A percentile compares a stretch with the other conserved stretches of the same genome.
Conservation (phyloP, 2,888 invertebrate genomes). For the Meta bourneti region DNA sequence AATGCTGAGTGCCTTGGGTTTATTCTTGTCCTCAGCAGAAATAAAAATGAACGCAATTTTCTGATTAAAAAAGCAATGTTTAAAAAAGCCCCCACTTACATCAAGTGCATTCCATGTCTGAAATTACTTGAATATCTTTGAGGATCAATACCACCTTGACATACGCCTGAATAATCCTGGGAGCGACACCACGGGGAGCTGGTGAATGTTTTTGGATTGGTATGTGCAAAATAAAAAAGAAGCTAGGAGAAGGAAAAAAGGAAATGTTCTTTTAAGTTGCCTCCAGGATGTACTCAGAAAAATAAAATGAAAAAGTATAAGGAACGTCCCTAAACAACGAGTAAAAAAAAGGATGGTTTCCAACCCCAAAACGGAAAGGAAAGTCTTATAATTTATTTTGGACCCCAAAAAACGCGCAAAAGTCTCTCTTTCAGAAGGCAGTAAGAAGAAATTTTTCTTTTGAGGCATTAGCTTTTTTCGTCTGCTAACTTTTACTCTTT, state of each 20-base stretch:
- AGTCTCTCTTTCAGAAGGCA: slow-evolving; percentile 37
- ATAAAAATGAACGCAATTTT: neutral
- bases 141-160: slow-evolving; percentile 33
- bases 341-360: slow-evolving; percentile 17
- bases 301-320: slow-evolving; percentile 19
- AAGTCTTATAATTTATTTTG: slow-evolving; percentile 64
- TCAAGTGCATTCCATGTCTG: neutral
- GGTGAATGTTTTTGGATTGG: slow-evolving; percentile 39
- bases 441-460: slow-evolving; percentile 42
- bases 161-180: slow-evolving; percentile 19
- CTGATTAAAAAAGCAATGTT: neutral
- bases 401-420: slow-evolving; percentile 36
- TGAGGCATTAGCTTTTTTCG: slow-evolving; percentile 59
- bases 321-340: slow-evolving; percentile 18
- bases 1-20: neutral
- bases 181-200: slow-evolving; percentile 26
- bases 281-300: slow-evolving; percentile 43
- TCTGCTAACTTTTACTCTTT: slow-evolving; percentile 25
- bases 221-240: neutral
- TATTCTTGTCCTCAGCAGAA: neutral
- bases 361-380: slow-evolving; percentile 11
- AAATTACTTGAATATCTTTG: slow-evolving; percentile 8
- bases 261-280: slow-evolving; percentile 65
- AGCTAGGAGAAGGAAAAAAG: slow-evolving; percentile 1
- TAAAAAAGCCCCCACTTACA: neutral